Conservation (phyloP, 2,888 invertebrate genomes). For the Lumbricus terrestris region DNA sequence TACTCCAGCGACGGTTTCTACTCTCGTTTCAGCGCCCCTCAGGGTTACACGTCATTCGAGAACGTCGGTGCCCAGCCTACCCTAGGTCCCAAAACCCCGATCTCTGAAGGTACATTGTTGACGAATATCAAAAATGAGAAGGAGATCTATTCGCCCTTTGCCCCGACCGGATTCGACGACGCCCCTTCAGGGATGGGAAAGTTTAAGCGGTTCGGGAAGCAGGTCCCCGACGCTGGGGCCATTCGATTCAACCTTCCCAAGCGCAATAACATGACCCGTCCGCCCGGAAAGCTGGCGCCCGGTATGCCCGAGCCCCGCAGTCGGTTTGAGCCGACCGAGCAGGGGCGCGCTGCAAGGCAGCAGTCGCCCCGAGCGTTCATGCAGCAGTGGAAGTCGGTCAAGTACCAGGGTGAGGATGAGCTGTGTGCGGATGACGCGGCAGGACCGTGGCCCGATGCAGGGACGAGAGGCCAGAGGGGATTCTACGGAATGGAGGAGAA, state of each 20-base stretch:
- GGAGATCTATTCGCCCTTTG: neutral
- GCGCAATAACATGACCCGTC: conserved; percentile 63
- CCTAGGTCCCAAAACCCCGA: neutral
- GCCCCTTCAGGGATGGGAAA: neutral
- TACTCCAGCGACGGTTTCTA: neutral
- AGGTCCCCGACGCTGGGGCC: conserved; percentile 49
- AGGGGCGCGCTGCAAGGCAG: neutral
- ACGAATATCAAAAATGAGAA: neutral
- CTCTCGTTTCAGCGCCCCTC: neutral
- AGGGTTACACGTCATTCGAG: neutral
- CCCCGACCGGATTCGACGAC: neutral
- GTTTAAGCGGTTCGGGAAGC: neutral
- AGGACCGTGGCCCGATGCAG: neutral
- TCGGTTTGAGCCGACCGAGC: neutral
- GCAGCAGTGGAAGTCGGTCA: neutral
- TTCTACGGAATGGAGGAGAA: neutral
- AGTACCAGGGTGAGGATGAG: neutral
- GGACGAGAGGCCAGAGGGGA: neutral
- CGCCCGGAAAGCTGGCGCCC: neutral
- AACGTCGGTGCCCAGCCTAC: neutral
- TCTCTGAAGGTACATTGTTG: neutral
- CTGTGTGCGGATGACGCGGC: neutral
- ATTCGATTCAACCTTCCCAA: conserved; percentile 56
- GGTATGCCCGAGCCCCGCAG: neutral
- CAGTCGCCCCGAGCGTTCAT: neutral